Base-by-base conservation (phyloP, 2,888 invertebrate species). In the Candidula unifasciata region DNA sequence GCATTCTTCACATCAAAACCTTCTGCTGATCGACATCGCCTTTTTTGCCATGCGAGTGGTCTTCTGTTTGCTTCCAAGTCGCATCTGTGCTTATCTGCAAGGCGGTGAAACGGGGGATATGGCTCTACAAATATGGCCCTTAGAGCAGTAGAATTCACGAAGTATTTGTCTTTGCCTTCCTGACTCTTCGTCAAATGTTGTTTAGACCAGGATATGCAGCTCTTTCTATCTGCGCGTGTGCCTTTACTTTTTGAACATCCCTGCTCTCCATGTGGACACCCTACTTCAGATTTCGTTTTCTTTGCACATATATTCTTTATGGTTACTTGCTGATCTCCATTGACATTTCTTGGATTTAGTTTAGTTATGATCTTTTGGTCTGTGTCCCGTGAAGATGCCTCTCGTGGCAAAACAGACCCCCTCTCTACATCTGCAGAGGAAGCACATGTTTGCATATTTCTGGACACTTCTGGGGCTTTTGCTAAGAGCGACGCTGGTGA, bases 161-260 rank as follows among this genome's bases (percentile, higher is more conserved):
- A 6, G 5, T 21, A 24, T n/a, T 78, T 78, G 18, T 64, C 60
- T 64, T 78, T 78, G 2, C 16, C n/a, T 24, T 37, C 60, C 35
- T 78, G 77, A n/a, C 77, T 35, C 64, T 78, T 60, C 2, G 77
- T 24, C 35, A 78, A n/a, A n/a, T 78, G 77, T 24, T 78, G 77
- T 35, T 60, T 78, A 3, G 77, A 78, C 60, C 64, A 78, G 2
- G 77, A 78, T 24, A 78, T 6, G 1, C 27, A 44, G 18, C 30
- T 0, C 30, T 54, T 74, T 24, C 24, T 21, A 5, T 24, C 60
- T 21, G 52, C 3, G 1, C 5, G 8, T 18, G 18, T 30, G 5
- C 30, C 30, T 18, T 74, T 74, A 18, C 44, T 54, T 3, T 54
- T 18, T 16, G 52, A 3, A 30, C 30, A 1, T 54, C 13, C 18